Percentiles rank a stretch among this genome's conserved stretches.
phyloP scores from a whole-genome alignment of 2,113 vertebrate genomes.

The Rattus norvegicus region GRCr8 NC_086024.1:71396001-71396500 shows the following conservation, averaged over 20 bases:
- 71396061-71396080: conserved; percentile 26
- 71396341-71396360: conserved; percentile 70
- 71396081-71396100: conserved; percentile 47
- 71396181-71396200: conserved; percentile 73
- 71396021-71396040: conserved; percentile 74
- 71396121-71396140: conserved; percentile 75
- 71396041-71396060: conserved; percentile 43
- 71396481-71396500: background rate
- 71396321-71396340: conserved; percentile 68
- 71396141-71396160: conserved; percentile 79
- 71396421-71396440: conserved; percentile 29
- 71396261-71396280: conserved; percentile 70
- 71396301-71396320: conserved; percentile 78
- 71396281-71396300: conserved; percentile 74
- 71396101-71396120: conserved; percentile 70
- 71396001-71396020: conserved; percentile 71
- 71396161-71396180: conserved; percentile 59
- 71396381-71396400: conserved; percentile 54
- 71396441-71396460: conserved; percentile 64
- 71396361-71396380: conserved; percentile 54
- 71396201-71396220: conserved; percentile 77
- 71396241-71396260: conserved; percentile 81
- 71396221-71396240: conserved; percentile 66
- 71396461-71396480: conserved; percentile 49
- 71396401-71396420: conserved; percentile 71